Evolutionary conservation across 2,888 invertebrate species (phyloP), one percentile per base, ranked within the genome.

Genomic region (Cerceris ruficornis): DNA sequence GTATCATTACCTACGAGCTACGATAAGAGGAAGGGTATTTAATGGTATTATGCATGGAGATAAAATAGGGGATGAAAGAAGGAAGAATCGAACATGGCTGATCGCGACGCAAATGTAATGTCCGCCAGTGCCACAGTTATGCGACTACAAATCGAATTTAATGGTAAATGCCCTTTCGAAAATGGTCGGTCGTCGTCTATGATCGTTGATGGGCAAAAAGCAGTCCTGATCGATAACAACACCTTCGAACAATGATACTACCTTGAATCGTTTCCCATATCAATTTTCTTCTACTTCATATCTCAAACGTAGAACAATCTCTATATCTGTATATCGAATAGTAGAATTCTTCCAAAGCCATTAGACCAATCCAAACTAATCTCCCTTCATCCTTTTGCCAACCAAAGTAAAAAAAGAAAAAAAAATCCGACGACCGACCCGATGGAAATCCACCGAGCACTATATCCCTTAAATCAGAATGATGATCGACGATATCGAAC

Each of bases 61-160:
- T 66, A n/a, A 43, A 43, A 46, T 42, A 42, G 4, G 7, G 41
- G 42, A 14, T 2, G 54, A 50, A n/a, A 68, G 14, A 60, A 46
- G 60, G 50, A 66, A 69, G 67, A 71, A 70, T 41, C 50, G 42
- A 28, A 59, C 15, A 28, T 39, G 49, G 62, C 39, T 43, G 68
- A 59, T 69, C 15, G 58, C 46, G 41, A 57, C 61, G 59, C 52
- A 42, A 69, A 52, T 62, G 46, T 52, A 42, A 42, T 42, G 81
- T 80, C 87, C 84, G 86, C 86, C 87, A 72, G 85, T 84, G 87
- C 80, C 87, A 85, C 80, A 41, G 72, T 8, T 68, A 62, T 62
- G 62, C 65, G 81, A 76, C 78, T 60, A 59, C 50, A 66, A 15
- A 74, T 77, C 82, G 75, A 77, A 62, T 71, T 52, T 61, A 69